phyloP scores from a whole-genome alignment of 2,888 invertebrate genomes.

The Dicyrtoma fusca region DNA sequence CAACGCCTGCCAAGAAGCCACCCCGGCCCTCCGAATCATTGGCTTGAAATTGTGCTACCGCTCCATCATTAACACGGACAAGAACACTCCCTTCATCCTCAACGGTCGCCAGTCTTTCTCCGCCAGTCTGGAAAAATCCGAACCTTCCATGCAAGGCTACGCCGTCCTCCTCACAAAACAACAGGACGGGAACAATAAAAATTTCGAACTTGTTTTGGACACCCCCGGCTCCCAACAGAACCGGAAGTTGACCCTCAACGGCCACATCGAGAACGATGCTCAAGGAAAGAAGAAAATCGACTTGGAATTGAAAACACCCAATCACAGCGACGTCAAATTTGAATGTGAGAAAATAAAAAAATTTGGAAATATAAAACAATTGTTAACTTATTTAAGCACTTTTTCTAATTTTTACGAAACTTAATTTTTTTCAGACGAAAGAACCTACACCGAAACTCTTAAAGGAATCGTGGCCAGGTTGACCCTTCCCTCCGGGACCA shows the following conservation, averaged over 20 bases:
- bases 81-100: neutral
- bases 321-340: neutral
- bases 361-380: neutral
- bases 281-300: constrained; percentile 1
- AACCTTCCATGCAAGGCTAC: constrained; percentile 31
- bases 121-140: constrained; percentile 24
- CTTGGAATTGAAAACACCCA: constrained; percentile 18
- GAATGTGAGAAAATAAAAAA: constrained; percentile 8
- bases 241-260: constrained; percentile 18
- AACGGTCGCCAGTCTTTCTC: constrained; percentile 22
- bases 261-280: neutral
- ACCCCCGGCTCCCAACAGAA: constrained; percentile 20
- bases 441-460: constrained; percentile 14
- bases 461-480: constrained; percentile 25
- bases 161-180: constrained; percentile 1
- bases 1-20: neutral
- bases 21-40: neutral
- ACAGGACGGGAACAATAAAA: constrained; percentile 1
- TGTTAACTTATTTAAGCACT: neutral
- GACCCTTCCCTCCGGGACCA: constrained; percentile 1
- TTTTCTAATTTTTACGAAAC: constrained; percentile 5
- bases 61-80: constrained; percentile 39
- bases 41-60: constrained; percentile 37
- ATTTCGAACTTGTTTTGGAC: constrained; percentile 15
- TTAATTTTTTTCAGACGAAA: constrained; percentile 20